phyloP scores from a whole-genome alignment of 2,113 vertebrate species.

The Trinectes maculatus region DNA sequence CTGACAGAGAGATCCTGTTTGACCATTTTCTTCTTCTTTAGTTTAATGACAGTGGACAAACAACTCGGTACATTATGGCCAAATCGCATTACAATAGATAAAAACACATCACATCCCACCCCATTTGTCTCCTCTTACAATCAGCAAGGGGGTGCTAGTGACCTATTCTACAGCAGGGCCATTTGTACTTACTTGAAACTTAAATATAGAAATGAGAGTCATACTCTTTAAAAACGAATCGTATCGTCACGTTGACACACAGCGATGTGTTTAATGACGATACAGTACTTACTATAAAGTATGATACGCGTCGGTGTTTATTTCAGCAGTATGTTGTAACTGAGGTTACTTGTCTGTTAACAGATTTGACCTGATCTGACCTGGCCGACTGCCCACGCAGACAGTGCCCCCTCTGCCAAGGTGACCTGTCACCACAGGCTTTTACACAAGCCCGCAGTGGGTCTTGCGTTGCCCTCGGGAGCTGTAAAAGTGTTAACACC shows the following conservation, averaged over 20 bases:
- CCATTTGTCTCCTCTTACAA: too few species aligned
- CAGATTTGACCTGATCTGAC: slow-evolving; percentile 43
- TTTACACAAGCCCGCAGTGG: slow-evolving; percentile 57
- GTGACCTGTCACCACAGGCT: slow-evolving; percentile 82
- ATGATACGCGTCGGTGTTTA: slow-evolving; percentile 30
- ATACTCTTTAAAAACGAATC: too few species aligned
- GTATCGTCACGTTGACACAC: background rate
- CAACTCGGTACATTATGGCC: too few species aligned
- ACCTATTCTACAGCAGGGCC: too few species aligned
- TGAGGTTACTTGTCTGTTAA: slow-evolving; percentile 49
- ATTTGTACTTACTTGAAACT: background rate
- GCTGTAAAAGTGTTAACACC: slow-evolving; percentile 81
- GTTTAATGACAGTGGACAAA: too few species aligned
- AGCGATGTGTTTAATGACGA: background rate
- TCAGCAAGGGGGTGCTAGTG: too few species aligned
- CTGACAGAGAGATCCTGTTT: too few species aligned
- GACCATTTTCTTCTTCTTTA: too few species aligned
- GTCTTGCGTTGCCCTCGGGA: slow-evolving; percentile 72
- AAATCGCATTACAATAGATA: too few species aligned
- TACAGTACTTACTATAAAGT: background rate
- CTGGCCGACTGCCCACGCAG: slow-evolving; percentile 34
- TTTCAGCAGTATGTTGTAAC: slow-evolving; percentile 30
- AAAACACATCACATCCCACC: too few species aligned
- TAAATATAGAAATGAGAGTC: too few species aligned
- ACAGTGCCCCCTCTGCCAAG: slow-evolving; percentile 69